Base-by-base conservation (phyloP, 1,140 invertebrate genomes). In the Mamestra configurata region DNA sequence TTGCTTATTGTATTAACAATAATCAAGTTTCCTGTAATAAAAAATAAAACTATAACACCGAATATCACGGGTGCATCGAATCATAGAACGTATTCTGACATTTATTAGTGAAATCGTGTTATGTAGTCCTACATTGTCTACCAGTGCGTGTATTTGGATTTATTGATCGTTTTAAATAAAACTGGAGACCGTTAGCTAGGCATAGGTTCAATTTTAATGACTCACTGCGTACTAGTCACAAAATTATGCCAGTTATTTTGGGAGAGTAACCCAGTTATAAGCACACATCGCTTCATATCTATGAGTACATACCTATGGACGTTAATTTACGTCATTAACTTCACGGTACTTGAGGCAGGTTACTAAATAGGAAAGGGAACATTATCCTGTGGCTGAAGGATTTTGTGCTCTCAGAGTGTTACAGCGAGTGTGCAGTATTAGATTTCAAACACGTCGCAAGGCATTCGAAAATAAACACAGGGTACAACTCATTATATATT, bases 231-330 rank as follows among this genome's bases (percentile, higher is more conserved):
- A 71, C 40, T 37, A 18, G 59, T 37, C 15, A 24, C 22, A 73
- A 83, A 82, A 84, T 83, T 86, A 82, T 86, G 82, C 68, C 82
- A 79, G 86, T 82, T 87, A 87, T 87, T 87, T 87, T 80, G 57
- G 83, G 64, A 61, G 75, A 53, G 53, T 77, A 83, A 79, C 85
- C 83, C 78, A 77, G 61, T 66, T 77, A 64, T 51, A 31, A n/a
- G n/a, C 11, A 35, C 15, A 10, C n/a, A 18, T 4, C 22, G 31
- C 18, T 51, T 15, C 53, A 46, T 20, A 6, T 64, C 24, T 37
- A 72, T 51, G 6, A 22, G 35, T 72, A 31, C 57, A 76, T 49
- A 70, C 40, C 11, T 27, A 49, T 13, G 11, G 24, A 64, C 61
- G 57, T 61, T 64, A 40, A 76, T 76, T 35, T 40, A 43, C 35